Base-by-base conservation (phyloP, 2,113 vertebrate species). In the Oreochromis spilurus region DNA sequence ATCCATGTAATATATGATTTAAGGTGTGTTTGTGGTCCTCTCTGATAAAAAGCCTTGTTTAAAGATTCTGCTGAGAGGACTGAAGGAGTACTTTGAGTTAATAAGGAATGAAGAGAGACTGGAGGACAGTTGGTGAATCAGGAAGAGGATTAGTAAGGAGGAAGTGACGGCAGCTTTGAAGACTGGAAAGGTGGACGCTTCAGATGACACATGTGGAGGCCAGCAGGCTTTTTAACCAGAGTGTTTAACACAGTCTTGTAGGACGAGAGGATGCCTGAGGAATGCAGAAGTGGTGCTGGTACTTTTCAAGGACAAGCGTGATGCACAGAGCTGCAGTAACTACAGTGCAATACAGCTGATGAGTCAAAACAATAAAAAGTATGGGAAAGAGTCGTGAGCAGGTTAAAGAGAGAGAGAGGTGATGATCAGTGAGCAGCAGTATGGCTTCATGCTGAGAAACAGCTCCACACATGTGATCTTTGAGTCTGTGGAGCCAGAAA, bases 31-130 rank as follows among this genome's bases (percentile, higher is more conserved):
- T 67, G 36, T 24, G 34, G 10, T 40, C 19, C 0, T 67, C 19
- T 67, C 36, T 67, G 62, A 21, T 8, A 65, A 67, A 38, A 40
- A 2, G n/a, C 1, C 3, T 7, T 0, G 36, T 67, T 1, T 40
- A 40, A 67, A 67, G 62, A 21, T 0, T 67, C 34, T 60, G 58
- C 57, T 60, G 57, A 34, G 57, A 34, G 21, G 58, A 62, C 34
- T 5, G 36, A 43, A 70, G 62, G n/a, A 43, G 38, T 14, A 16
- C 36, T 70, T 43, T 43, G 38, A 70, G n/a, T 14, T 24, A 43
- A 9, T 13, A 13, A 50, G 40, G 65, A 67, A 67, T 5, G 36
- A 24, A 24, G 38, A 70, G n/a, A 9, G 62, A 43, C 7, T 4
- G 38, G 65, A 9, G 62, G 62, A 21, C 4, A 65, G 17, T 1